Base-by-base conservation (phyloP, 2,113 vertebrate genomes). In the Brachirus orientalis region DNA sequence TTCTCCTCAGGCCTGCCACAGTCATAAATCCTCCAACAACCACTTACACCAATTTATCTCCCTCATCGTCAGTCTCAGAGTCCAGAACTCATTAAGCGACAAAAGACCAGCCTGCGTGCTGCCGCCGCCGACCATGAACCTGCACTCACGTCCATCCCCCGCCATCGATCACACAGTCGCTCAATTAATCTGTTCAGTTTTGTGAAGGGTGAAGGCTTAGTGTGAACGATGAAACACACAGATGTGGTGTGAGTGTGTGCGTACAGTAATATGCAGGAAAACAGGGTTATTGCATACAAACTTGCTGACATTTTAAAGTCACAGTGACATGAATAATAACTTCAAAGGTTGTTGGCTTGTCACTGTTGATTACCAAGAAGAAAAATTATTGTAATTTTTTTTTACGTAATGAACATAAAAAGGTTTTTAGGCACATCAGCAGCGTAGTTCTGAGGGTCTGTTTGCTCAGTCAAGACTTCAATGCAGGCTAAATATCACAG, bases 1-100 rank as follows among this genome's bases (percentile, higher is more conserved):
- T 36, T 47, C 55, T 13, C 14, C 53, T 47, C 40, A 59, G 46
- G 61, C 18, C 74, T 43, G 58, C 44, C 40, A 3, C 57, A 52
- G 36, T 59, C 80, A 80, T 88, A 87, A 89, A 90, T 88, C 79
- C 72, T 75, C 40, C 8, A 12, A 28, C 61, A 52, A 54, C 61
- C 60, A 57, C 75, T 74, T 54, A 47, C 28, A 57, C 64, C 76
- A 75, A 65, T 77, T 79, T 48, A 61, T 74, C 72, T 66, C 53
- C 63, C 58, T 62, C 35, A 1, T 43, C 43, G 60, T 73, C 55
- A 62, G 60, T 63, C 62, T 70, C 67, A 11, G 28, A 44, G 59
- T 43, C 48, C 66, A 36, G 76, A 64, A 36, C 80, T 87, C 69
- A 69, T 83, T 83, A 82, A 70, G 77, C 1, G 40, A 80, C 63